Conservation (phyloP, 1,140 invertebrate species). For the Calycopis cecrops region DNA sequence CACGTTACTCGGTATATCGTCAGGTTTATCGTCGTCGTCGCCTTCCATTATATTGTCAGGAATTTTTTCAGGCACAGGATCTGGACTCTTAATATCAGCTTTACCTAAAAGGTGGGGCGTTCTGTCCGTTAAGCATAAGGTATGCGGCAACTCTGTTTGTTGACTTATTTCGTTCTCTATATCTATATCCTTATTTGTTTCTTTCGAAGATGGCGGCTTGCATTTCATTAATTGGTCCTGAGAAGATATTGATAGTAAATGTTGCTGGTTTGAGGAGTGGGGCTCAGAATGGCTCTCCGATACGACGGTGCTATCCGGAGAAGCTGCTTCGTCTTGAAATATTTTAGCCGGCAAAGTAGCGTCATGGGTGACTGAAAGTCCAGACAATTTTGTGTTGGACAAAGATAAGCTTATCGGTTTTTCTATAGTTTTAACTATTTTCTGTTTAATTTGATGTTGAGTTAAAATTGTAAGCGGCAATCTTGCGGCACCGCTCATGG, state of each 20-base stretch:
- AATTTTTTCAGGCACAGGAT: slow-evolving; percentile 72
- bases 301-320: slow-evolving; percentile 73
- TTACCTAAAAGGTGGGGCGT: slow-evolving; percentile 58
- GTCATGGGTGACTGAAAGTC: slow-evolving; percentile 75
- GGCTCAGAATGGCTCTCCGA: slow-evolving; percentile 63
- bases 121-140: slow-evolving; percentile 55
- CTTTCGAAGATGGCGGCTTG: slow-evolving; percentile 36
- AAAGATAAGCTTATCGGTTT: slow-evolving; percentile 73
- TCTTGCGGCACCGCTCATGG: slow-evolving; percentile 43
- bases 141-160: slow-evolving; percentile 67
- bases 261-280: slow-evolving; percentile 39
- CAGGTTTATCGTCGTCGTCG: slow-evolving; percentile 69
- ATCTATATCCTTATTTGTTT: slow-evolving; percentile 62
- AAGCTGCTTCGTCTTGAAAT: slow-evolving; percentile 78
- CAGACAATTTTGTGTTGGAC: slow-evolving; percentile 71
- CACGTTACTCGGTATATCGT: slow-evolving; percentile 50
- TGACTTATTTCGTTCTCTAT: slow-evolving; percentile 70
- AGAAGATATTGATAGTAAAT: slow-evolving; percentile 36
- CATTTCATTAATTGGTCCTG: slow-evolving; percentile 41
- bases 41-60: slow-evolving; percentile 75
- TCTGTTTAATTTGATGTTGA: slow-evolving; percentile 71
- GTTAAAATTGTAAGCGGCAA: slow-evolving; percentile 65
- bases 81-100: slow-evolving; percentile 69
- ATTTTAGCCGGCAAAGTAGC: slow-evolving; percentile 77
- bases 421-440: slow-evolving; percentile 71